Evolutionary conservation across 2,888 invertebrate genomes (phyloP).

Genomic region (Pachymerium ferrugineum): DNA sequence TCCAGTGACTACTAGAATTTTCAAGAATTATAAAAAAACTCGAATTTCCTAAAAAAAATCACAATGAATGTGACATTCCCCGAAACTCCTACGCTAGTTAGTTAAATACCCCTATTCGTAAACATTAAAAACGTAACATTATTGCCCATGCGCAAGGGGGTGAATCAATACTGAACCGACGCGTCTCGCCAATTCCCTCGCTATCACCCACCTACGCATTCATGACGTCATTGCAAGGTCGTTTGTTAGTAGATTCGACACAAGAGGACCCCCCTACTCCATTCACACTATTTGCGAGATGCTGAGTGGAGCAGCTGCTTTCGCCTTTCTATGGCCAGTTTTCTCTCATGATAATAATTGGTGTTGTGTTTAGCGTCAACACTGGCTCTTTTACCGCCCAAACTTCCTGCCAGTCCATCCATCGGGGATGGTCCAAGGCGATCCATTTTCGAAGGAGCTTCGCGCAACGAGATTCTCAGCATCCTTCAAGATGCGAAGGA

Average conservation of each 20-base stretch:
- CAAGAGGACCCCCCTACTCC: not conserved
- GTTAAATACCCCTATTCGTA: too few relatives aligned
- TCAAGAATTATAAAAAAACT: too few relatives aligned
- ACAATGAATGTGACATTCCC: too few relatives aligned
- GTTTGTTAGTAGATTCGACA: not conserved
- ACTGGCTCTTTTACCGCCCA: slow-evolving; percentile 5
- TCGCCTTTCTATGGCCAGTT: not conserved
- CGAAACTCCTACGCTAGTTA: too few relatives aligned
- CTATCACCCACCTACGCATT: too few relatives aligned
- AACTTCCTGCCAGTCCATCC: not conserved
- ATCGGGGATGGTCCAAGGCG: slow-evolving; percentile 39
- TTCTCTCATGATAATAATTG: not conserved
- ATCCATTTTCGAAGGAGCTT: slow-evolving; percentile 65
- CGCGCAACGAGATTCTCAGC: slow-evolving; percentile 82
- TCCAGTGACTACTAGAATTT: too few relatives aligned
- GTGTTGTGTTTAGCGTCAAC: not conserved
- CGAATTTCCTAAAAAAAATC: too few relatives aligned
- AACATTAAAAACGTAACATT: not conserved
- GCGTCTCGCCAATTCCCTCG: not conserved
- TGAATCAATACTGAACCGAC: not conserved
- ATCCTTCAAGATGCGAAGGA: slow-evolving; percentile 65
- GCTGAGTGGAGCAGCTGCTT: not conserved
- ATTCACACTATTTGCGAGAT: not conserved
- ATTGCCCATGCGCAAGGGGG: not conserved
- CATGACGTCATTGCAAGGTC: not conserved